phyloP scores from a whole-genome alignment of 2,113 vertebrate genomes.

The mouse (Mus musculus) region GRCm39 chr12:107219501-107220000 shows the following conservation, averaged over 20 bases:
- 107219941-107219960: rapidly evolving
- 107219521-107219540: background rate
- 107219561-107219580: background rate
- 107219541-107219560: background rate
- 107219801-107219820: background rate
- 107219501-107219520: too few relatives aligned
- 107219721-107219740: background rate
- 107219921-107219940: rapidly evolving
- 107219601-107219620: background rate
- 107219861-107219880: background rate
- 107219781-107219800: too few relatives aligned
- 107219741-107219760: background rate
- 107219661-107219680: background rate
- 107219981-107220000: rapidly evolving
- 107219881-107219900: background rate
- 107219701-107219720: too few relatives aligned
- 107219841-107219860: background rate
- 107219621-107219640: background rate
- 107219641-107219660: background rate
- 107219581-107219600: background rate
- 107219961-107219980: background rate
- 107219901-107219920: too few relatives aligned
- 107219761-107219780: too few relatives aligned
- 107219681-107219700: background rate
- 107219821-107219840: background rate